Conservation (phyloP, 2,888 invertebrate species). For the Brenthis daphne region DNA sequence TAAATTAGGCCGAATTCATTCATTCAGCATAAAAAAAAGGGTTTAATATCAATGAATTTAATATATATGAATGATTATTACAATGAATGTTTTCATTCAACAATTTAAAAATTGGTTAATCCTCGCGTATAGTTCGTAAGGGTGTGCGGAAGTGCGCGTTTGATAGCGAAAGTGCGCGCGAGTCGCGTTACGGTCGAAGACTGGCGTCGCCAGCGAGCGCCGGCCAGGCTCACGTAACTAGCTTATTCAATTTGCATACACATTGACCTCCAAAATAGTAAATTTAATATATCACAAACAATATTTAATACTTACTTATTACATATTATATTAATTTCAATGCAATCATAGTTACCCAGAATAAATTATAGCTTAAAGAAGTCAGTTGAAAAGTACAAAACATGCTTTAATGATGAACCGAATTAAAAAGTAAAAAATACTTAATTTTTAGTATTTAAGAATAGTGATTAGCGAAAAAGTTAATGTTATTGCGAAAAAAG, state of each 20-base stretch:
- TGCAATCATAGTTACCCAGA: no score
- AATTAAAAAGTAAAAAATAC: no score
- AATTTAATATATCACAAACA: conserved; percentile 14
- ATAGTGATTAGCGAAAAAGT: no score
- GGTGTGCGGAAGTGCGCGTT: conserved; percentile 53
- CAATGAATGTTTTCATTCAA: background rate
- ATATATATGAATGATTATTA: background rate
- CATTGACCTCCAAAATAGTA: conserved; percentile 35
- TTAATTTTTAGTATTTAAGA: no score
- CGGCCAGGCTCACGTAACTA: conserved; percentile 63
- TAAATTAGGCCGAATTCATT: no score
- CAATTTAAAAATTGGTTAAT: background rate
- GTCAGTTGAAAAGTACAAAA: no score
- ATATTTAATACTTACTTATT: no score
- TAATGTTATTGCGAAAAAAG: no score
- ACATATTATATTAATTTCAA: no score
- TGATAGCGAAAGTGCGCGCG: conserved; percentile 75
- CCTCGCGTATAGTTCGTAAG: conserved; percentile 22
- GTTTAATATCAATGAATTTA: background rate
- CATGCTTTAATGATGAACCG: no score
- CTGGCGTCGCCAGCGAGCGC: conserved; percentile 53
- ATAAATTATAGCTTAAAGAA: no score
- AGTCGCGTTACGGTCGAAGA: conserved; percentile 66
- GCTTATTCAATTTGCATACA: conserved; percentile 46
- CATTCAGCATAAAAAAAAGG: no score